phyloP scores from a whole-genome alignment of 1,140 invertebrate species.

The Orius insidiosus region DNA sequence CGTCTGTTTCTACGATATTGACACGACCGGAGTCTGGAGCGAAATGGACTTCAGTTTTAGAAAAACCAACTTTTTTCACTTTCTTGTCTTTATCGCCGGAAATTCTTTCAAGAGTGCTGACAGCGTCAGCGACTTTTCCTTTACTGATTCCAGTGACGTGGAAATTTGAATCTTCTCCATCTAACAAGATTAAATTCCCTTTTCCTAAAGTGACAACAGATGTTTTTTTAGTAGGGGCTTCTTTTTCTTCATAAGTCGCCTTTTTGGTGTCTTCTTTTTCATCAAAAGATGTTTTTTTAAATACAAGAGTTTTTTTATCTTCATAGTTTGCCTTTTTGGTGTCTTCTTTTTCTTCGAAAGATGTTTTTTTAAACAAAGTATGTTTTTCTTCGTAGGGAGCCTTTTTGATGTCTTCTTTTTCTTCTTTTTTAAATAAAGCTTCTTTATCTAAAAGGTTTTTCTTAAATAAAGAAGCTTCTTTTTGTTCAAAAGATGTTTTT shows the following conservation, averaged over 20 bases:
- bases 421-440: no score
- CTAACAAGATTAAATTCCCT: slow-evolving; percentile 9
- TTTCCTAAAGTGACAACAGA: slow-evolving; percentile 12
- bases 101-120: slow-evolving; percentile 3
- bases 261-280: neutral
- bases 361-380: no score
- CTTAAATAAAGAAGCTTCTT: no score
- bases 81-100: slow-evolving; percentile 24
- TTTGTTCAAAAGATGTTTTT: no score
- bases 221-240: slow-evolving; percentile 7
- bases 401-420: neutral
- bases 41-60: slow-evolving; percentile 72
- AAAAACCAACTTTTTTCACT: slow-evolving; percentile 62
- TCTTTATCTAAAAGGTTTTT: no score
- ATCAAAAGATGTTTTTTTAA: no score
- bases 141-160: slow-evolving; percentile 9
- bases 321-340: no score
- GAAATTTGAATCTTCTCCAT: slow-evolving; percentile 13
- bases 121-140: slow-evolving; percentile 3
- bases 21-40: slow-evolving; percentile 64
- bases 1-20: slow-evolving; percentile 71
- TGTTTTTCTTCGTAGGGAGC: neutral
- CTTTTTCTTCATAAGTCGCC: neutral
- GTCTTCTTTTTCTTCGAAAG: no score
- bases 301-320: no score